Evolutionary conservation across 2,888 invertebrate species (phyloP).

Genomic region (Leptothorax acervorum): DNA sequence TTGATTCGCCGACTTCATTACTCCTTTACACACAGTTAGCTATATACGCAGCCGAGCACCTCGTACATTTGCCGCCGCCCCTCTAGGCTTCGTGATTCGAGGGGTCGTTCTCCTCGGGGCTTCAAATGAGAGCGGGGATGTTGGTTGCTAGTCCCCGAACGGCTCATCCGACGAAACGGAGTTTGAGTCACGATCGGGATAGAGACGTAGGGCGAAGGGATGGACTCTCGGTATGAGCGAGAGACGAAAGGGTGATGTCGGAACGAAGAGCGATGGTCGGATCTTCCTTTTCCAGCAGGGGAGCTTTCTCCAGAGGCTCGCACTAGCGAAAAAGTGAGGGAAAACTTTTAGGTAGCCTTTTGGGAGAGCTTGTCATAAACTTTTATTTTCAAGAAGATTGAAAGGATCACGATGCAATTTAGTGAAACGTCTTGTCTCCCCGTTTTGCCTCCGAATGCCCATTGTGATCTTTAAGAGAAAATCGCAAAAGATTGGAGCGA

Average conservation of each 20-base stretch:
- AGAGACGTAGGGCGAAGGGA: constrained; percentile 57
- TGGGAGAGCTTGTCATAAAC: constrained; percentile 48
- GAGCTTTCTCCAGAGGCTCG: constrained; percentile 5
- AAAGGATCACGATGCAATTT: constrained; percentile 50
- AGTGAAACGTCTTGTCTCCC: constrained; percentile 40
- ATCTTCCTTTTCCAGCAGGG: background rate
- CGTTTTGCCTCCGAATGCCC: background rate
- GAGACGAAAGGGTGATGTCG: constrained; percentile 49
- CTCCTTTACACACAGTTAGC: constrained; percentile 58
- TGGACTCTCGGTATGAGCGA: constrained; percentile 47
- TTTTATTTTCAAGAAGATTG: constrained; percentile 54
- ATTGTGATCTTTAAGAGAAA: constrained; percentile 10
- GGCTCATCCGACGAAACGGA: constrained; percentile 43
- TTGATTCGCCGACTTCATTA: constrained; percentile 81
- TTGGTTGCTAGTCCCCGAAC: constrained; percentile 2
- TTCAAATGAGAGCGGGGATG: constrained; percentile 1
- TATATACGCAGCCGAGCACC: constrained; percentile 62
- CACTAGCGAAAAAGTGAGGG: constrained; percentile 18
- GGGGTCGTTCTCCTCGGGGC: constrained; percentile 54
- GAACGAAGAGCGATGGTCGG: constrained; percentile 37
- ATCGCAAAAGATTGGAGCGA: background rate
- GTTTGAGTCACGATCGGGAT: constrained; percentile 67
- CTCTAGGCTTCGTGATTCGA: constrained; percentile 29
- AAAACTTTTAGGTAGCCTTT: constrained; percentile 57
- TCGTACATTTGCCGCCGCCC: constrained; percentile 62